phyloP scores from a whole-genome alignment of 2,888 invertebrate genomes.

The Brachylomia viminalis region DNA sequence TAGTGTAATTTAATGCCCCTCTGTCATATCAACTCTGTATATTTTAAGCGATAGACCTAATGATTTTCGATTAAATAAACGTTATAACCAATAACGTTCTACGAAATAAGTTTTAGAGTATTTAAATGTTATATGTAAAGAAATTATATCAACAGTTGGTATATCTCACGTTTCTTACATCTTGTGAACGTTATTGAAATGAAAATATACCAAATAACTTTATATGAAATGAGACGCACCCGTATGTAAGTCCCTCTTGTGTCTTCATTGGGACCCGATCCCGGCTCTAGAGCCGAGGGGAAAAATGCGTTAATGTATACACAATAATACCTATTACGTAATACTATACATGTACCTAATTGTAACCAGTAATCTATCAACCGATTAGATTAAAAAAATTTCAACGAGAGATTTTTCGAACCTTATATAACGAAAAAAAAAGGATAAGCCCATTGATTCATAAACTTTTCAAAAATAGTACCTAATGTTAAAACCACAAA shows the following conservation, averaged over 20 bases:
- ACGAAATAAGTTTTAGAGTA: no score
- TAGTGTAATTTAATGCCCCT: no score
- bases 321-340: slow-evolving; percentile 3
- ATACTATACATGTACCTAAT: background rate
- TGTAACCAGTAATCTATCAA: background rate
- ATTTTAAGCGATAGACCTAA: no score
- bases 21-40: no score
- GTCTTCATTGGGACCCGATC: slow-evolving; percentile 21
- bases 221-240: no score
- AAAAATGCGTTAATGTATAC: slow-evolving; percentile 25
- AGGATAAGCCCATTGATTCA: background rate
- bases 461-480: background rate
- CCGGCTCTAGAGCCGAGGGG: slow-evolving; percentile 18
- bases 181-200: no score
- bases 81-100: no score
- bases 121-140: no score
- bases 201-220: no score
- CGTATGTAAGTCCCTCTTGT: slow-evolving; percentile 46
- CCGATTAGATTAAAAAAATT: background rate
- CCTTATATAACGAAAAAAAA: background rate
- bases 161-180: no score
- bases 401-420: background rate
- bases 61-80: no score
- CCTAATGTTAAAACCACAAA: slow-evolving; percentile 13
- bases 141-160: no score